Conservation (phyloP, 2,113 vertebrate genomes). For the Leuciscus idus region DNA sequence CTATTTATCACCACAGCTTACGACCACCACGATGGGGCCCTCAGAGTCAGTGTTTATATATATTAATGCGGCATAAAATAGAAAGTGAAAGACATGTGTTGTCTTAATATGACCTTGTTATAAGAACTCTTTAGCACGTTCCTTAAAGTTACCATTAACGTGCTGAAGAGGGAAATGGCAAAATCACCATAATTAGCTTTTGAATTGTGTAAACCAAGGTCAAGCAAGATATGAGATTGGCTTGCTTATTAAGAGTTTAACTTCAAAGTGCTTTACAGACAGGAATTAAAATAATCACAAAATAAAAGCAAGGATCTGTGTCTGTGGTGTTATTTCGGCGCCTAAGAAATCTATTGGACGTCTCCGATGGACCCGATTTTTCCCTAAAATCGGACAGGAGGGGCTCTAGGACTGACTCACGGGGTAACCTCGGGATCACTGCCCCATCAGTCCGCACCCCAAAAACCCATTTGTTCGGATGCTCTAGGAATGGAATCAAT, state of each 20-base stretch:
- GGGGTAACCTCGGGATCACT: too few species aligned
- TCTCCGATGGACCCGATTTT: too few species aligned
- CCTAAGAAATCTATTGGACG: too few species aligned
- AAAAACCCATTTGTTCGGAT: too few species aligned
- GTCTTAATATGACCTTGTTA: constrained; percentile 10
- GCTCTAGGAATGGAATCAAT: too few species aligned
- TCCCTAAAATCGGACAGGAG: too few species aligned
- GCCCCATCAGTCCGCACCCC: too few species aligned
- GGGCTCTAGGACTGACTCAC: too few species aligned
- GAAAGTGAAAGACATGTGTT: background rate
- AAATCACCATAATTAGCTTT: constrained; percentile 37
- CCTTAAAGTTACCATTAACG: background rate
- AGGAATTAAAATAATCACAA: too few species aligned
- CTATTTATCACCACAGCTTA: background rate
- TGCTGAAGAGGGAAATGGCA: constrained; percentile 25
- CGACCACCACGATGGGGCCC: background rate
- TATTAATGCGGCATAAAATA: background rate
- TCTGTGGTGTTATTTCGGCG: too few species aligned
- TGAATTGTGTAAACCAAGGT: constrained; percentile 5
- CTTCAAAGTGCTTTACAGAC: too few species aligned
- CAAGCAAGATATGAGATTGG: background rate
- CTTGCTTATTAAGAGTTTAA: background rate
- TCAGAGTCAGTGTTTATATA: background rate
- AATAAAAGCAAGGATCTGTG: too few species aligned
- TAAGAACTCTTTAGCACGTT: background rate